Evolutionary conservation across 1,140 invertebrate genomes (phyloP).

Genomic region (Halyomorpha halys): DNA sequence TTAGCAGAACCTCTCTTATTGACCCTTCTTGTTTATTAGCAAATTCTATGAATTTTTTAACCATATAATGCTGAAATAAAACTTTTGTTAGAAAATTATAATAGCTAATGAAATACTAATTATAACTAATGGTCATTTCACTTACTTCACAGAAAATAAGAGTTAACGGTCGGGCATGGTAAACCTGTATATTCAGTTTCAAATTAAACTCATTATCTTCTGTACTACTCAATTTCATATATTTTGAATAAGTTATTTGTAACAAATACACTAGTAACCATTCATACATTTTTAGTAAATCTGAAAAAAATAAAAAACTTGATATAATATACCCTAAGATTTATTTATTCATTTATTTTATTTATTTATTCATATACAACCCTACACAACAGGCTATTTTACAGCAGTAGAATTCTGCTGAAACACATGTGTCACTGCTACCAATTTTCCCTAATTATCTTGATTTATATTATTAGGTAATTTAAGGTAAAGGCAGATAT

Average conservation of each 20-base stretch:
- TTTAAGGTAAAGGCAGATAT: no score
- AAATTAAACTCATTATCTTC: conserved; percentile 59
- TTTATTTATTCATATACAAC: no score
- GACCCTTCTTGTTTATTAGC: conserved; percentile 23
- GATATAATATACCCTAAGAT: no score
- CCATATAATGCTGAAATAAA: conserved; percentile 30
- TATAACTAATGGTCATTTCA: not conserved
- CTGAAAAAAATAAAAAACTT: conserved; percentile 50
- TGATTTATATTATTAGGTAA: no score
- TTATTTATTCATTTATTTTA: no score
- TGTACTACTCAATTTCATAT: conserved; percentile 43
- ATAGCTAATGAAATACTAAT: no score
- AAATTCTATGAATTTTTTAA: conserved; percentile 30
- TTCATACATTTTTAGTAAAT: conserved; percentile 59
- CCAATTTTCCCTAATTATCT: no score
- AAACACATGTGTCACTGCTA: no score
- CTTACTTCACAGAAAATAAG: conserved; percentile 57
- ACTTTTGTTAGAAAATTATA: not conserved
- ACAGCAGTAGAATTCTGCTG: no score
- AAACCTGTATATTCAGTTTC: conserved; percentile 73
- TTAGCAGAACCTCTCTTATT: conserved; percentile 45
- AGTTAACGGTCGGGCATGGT: conserved; percentile 60
- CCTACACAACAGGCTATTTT: no score
- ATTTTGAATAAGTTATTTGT: conserved; percentile 51
- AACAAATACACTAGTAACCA: conserved; percentile 78